phyloP scores from a whole-genome alignment of 30 jellyfish, hydroid and myxozoan species.

The Hydractinia echinata region DNA sequence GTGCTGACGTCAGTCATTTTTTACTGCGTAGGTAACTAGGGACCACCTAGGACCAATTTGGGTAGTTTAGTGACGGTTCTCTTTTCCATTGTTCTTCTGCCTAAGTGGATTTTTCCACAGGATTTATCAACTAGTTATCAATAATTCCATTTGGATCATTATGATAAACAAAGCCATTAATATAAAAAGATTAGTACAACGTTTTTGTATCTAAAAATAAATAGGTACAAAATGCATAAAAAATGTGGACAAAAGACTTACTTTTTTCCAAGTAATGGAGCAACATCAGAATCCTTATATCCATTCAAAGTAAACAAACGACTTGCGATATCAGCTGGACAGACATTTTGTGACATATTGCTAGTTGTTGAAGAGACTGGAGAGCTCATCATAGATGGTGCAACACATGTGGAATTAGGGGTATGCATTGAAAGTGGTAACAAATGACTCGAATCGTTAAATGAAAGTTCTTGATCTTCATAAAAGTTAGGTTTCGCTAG shows the following conservation, averaged over 20 bases:
- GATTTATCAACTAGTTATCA: no score
- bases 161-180: neutral
- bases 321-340: constrained; percentile 89
- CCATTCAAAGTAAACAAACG: constrained; percentile 77
- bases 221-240: neutral
- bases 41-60: no score
- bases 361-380: constrained; percentile 16
- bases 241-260: constrained; percentile 29
- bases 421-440: neutral
- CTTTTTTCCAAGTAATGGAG: constrained; percentile 96
- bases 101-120: no score
- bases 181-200: no score
- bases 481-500: neutral
- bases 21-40: no score
- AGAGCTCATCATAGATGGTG: constrained; percentile 2
- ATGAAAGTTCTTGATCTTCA: neutral
- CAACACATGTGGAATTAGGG: neutral
- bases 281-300: constrained; percentile 71
- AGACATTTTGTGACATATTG: neutral
- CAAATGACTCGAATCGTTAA: neutral
- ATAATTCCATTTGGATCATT: neutral
- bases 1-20: no score
- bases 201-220: neutral
- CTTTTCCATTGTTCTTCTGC: no score
- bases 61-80: no score